Percentiles rank a stretch among this genome's conserved stretches.
Conservation (phyloP, 2,888 invertebrate species). For the Eledone cirrhosa region DNA sequence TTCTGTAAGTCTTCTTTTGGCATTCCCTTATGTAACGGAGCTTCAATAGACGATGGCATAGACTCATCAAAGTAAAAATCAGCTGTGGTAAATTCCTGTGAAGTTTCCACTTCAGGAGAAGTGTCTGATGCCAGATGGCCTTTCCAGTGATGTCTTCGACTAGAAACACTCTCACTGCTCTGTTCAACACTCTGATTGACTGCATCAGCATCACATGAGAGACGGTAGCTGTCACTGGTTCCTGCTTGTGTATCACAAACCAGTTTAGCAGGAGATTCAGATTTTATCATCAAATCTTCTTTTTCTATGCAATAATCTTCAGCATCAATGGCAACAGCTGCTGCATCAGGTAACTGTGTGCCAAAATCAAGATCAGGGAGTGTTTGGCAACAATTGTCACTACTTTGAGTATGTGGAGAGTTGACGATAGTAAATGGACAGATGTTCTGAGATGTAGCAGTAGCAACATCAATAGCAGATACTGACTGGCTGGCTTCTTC, state of each 20-base stretch:
- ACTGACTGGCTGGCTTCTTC: too few species aligned
- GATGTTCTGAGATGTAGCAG: not conserved
- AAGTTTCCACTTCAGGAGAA: constrained; percentile 58
- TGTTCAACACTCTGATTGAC: constrained; percentile 33
- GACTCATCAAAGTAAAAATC: constrained; percentile 91
- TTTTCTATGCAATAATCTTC: not conserved
- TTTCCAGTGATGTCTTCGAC: constrained; percentile 32
- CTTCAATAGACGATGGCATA: constrained; percentile 81
- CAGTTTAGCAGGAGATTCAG: constrained; percentile 14
- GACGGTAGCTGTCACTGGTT: not conserved
- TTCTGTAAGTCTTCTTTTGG: constrained; percentile 30
- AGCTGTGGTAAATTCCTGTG: constrained; percentile 78
- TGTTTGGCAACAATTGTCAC: not conserved
- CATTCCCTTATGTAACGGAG: constrained; percentile 64
- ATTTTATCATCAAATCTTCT: constrained; percentile 11
- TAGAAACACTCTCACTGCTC: constrained; percentile 35
- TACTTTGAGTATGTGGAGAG: not conserved
- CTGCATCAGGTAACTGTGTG: not conserved
- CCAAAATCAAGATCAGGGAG: not conserved
- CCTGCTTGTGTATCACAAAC: not conserved
- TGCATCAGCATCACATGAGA: constrained; percentile 37
- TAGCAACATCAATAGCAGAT: too few species aligned
- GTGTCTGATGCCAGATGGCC: constrained; percentile 36
- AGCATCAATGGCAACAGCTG: not conserved
- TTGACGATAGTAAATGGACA: constrained; percentile 1